Evolutionary conservation across 2,888 invertebrate genomes (phyloP), one percentile per base, ranked within the genome.

Genomic region (Spilarctia lutea): DNA sequence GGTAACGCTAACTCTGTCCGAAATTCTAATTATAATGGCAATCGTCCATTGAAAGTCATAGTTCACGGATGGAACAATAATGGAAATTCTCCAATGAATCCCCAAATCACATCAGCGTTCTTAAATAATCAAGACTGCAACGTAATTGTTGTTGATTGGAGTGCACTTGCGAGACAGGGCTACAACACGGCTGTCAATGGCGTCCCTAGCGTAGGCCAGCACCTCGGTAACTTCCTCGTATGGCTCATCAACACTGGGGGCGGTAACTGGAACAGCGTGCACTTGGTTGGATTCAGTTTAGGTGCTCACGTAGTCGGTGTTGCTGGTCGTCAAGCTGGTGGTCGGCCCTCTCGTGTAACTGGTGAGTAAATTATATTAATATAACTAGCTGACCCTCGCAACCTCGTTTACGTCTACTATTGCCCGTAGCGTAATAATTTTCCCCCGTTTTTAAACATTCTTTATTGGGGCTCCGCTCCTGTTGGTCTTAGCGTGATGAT

Each of bases 261-360:
- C 33, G 92, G 92, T 13, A 90, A 91, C 81, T 93, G 91, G 91
- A 89, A 91, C 78, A 90, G 91, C 45, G 85, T 94, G 3, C 95
- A 95, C 78, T 81, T 95, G 42, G 87, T 94, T 42, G 95, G 95
- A 39, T 91, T 91, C 89, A 94, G 95, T 83, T 89, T 94, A 79
- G 95, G 95, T 8, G 94, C 94, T 78, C 94, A 94, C 75, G 84
- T 94, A 13, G 93, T 93, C 1, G 94, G 94, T 3, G 90, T 85
- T 35, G 92, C 92, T 75, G 94, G 94, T 6, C 91, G 93, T 10
- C 78, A 79, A 1, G 83, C 88, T 60, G 81, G 87, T 11, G 84
- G 90, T 24, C 86, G 87, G 2, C 86, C 91, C 6, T 78, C 77
- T 2, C 89, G 94, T 74, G 83, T 94, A 30, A 94, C 94, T 68